Conservation (phyloP, 2,797 vertebrate genomes). For the Apodemus agrarius region DNA sequence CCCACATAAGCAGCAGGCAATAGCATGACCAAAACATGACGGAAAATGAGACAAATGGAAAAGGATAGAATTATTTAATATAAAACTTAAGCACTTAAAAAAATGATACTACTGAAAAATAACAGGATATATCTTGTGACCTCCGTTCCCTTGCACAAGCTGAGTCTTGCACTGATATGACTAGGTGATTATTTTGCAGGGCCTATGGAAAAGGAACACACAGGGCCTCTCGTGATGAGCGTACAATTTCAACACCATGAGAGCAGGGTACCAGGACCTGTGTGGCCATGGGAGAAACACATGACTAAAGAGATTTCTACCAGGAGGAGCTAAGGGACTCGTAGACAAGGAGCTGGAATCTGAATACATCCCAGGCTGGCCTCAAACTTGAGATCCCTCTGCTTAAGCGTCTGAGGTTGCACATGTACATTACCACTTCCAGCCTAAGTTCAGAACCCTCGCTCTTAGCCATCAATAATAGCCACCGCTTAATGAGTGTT, state of each 20-base stretch:
- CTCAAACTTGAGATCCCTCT: neutral
- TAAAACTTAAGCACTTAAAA: constrained; percentile 60
- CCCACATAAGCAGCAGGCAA: neutral
- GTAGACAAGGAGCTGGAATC: neutral
- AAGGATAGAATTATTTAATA: neutral
- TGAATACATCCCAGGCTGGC: neutral
- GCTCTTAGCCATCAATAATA: constrained; percentile 3
- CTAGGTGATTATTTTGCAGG: neutral
- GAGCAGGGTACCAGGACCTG: neutral
- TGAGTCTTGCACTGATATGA: neutral
- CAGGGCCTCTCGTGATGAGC: neutral
- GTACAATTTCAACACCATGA: neutral
- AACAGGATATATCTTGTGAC: neutral
- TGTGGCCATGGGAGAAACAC: neutral
- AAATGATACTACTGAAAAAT: constrained; percentile 47
- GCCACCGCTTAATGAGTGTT: neutral
- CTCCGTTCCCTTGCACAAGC: neutral
- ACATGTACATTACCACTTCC: neutral
- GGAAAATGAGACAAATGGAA: constrained; percentile 9
- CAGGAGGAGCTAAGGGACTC: neutral
- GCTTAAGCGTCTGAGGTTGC: neutral
- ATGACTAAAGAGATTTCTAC: neutral
- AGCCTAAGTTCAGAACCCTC: constrained; percentile 26
- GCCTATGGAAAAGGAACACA: constrained; percentile 4
- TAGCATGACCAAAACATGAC: constrained; percentile 1